These are phyloP conservation scores for Chlorodrepanis virens DNA, from an alignment of 2,113 vertebrate species.

Conservation along the genomic window DNA sequence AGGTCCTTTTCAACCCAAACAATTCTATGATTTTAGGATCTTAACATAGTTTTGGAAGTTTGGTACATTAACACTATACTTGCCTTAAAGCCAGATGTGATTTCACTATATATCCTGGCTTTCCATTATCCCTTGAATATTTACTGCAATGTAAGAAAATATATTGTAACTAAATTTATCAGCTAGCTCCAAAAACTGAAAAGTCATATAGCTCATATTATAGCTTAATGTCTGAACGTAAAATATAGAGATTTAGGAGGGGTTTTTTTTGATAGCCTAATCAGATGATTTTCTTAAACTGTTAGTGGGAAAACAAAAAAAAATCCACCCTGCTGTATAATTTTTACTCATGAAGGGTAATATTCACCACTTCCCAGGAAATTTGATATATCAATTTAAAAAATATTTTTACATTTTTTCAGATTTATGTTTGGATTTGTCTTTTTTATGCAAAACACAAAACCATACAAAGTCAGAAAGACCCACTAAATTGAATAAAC, in stretches of 20 bases:
- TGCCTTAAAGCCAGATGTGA: neutral
- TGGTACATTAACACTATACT: neutral
- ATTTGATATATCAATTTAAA: neutral
- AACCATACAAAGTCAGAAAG: neutral
- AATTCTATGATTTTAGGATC: neutral
- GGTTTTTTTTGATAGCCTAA: neutral
- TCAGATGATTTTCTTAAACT: neutral
- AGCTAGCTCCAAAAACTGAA: neutral
- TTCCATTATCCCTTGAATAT: neutral
- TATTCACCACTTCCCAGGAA: neutral
- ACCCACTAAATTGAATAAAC: neutral
- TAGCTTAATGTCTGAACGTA: neutral
- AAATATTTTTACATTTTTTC: neutral
- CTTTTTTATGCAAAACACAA: neutral
- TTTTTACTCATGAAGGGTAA: neutral
- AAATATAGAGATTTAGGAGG: neutral
- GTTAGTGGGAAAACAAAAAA: neutral
- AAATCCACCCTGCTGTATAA: neutral
- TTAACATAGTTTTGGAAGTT: neutral
- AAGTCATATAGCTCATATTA: neutral
- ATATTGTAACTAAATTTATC: neutral
- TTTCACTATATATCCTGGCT: neutral
- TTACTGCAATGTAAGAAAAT: neutral
- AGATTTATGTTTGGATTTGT: neutral
- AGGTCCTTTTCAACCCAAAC: neutral